These are phyloP conservation scores for Copsychus sechellarum DNA, from an alignment of 2,113 vertebrate genomes.

Conservation along the genomic window DNA sequence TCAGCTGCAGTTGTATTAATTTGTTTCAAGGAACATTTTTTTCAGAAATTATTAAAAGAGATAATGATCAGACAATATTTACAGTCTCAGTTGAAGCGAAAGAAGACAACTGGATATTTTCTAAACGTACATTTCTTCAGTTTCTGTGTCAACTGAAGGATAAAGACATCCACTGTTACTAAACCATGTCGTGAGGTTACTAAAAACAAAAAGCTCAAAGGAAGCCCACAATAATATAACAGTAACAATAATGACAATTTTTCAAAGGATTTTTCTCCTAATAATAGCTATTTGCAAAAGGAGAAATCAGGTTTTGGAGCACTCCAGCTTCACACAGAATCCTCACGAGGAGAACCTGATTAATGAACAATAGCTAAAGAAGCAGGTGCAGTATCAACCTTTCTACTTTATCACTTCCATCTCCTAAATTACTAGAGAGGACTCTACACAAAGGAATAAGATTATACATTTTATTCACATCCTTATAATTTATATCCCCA, in stretches of 20 bases:
- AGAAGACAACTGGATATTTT: not conserved
- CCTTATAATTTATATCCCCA: not conserved
- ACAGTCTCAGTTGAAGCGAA: not conserved
- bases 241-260: not conserved
- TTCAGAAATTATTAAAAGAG: not conserved
- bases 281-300: not conserved
- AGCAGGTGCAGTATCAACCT: not conserved
- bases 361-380: constrained; percentile 3
- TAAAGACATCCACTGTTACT: not conserved
- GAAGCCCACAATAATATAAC: not conserved
- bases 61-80: not conserved
- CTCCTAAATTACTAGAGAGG: not conserved
- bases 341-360: not conserved
- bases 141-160: not conserved
- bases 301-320: not conserved
- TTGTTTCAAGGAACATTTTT: not conserved
- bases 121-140: not conserved
- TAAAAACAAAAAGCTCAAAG: not conserved
- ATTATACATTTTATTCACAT: constrained; percentile 19
- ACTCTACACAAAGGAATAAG: constrained; percentile 9
- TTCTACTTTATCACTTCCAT: not conserved
- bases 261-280: not conserved
- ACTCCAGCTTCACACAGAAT: not conserved
- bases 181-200: not conserved
- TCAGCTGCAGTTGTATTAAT: not conserved